A percentile compares a stretch with the other conserved stretches of the same genome.
These are phyloP conservation scores for Platycnemis pennipes DNA, from an alignment of 2,888 invertebrate species.

Conservation along the genomic window DNA sequence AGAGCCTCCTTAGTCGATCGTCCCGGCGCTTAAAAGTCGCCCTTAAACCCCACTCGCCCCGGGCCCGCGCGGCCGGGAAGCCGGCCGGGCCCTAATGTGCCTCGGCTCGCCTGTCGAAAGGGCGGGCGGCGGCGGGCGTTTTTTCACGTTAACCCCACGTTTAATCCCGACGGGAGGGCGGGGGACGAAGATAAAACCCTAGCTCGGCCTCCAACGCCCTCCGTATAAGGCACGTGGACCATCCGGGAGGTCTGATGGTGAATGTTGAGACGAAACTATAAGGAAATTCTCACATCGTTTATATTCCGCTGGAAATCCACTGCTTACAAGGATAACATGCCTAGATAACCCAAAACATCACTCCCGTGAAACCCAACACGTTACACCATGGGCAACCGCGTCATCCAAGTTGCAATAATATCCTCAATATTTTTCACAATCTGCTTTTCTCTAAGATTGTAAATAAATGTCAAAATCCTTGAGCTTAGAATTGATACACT, in stretches of 20 bases:
- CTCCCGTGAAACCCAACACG: too few species aligned
- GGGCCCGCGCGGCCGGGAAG: background rate
- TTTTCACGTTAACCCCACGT: constrained; percentile 6
- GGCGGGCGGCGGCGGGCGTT: background rate
- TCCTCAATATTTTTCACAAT: too few species aligned
- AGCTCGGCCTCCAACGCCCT: background rate
- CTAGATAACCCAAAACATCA: too few species aligned
- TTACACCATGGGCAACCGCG: too few species aligned
- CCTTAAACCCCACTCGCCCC: background rate
- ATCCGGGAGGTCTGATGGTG: background rate
- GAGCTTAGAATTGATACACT: too few species aligned
- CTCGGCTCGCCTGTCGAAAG: background rate
- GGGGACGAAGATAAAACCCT: background rate
- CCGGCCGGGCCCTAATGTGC: background rate
- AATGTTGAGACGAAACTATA: too few species aligned
- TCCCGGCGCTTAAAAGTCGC: background rate
- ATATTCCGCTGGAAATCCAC: too few species aligned
- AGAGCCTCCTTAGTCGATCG: background rate
- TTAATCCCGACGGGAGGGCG: background rate
- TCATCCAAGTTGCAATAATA: too few species aligned
- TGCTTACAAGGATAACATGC: too few species aligned
- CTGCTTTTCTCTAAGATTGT: too few species aligned
- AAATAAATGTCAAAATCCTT: too few species aligned
- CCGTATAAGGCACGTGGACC: background rate
- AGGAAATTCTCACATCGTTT: too few species aligned